phyloP scores from a whole-genome alignment of 2,888 invertebrate species.

The Drosophila monieri region DNA sequence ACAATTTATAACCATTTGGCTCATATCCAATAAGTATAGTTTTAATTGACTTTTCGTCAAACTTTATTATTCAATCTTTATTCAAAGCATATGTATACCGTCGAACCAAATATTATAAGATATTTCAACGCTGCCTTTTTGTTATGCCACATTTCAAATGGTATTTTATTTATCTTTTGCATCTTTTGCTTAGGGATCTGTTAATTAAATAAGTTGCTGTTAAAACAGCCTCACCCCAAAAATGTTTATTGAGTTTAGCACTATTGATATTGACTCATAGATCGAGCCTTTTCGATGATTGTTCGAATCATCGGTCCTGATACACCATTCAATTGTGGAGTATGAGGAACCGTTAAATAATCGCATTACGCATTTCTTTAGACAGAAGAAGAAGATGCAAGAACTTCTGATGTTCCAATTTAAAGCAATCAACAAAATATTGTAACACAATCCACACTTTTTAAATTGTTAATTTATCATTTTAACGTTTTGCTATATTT shows the following conservation, averaged over 20 bases:
- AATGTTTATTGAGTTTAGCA: conserved; percentile 57
- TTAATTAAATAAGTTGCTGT: conserved; percentile 71
- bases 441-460: too few relatives aligned
- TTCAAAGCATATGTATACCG: not conserved
- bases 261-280: too few relatives aligned
- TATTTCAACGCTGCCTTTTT: conserved; percentile 4
- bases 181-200: conserved; percentile 27
- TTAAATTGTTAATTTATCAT: too few relatives aligned
- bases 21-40: conserved; percentile 3
- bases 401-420: too few relatives aligned
- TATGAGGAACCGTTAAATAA: conserved; percentile 8
- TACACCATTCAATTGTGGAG: conserved; percentile 5
- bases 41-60: not conserved
- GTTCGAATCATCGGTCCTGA: not conserved
- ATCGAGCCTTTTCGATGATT: too few relatives aligned
- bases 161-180: conserved; percentile 1
- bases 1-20: conserved; percentile 11
- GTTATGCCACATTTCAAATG: conserved; percentile 2
- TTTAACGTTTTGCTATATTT: too few relatives aligned
- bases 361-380: too few relatives aligned
- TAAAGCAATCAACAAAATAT: too few relatives aligned
- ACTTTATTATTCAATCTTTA: conserved; percentile 1
- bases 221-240: conserved; percentile 75
- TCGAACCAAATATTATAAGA: conserved; percentile 2
- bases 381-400: too few relatives aligned